phyloP scores from a whole-genome alignment of 2,113 vertebrate species.

The Rynchops niger region DNA sequence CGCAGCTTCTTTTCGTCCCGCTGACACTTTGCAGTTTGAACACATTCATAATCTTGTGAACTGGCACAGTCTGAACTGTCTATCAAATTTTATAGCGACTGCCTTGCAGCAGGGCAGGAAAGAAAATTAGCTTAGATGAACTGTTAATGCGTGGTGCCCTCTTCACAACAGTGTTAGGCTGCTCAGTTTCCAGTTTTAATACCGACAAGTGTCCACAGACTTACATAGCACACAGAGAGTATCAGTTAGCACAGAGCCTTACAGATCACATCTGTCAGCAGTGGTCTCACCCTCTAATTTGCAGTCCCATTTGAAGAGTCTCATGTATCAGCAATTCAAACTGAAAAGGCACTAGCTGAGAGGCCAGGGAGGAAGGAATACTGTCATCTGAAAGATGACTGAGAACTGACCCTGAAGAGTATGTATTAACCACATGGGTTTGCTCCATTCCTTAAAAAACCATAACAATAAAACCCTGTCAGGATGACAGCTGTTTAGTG shows the following conservation, averaged over 20 bases:
- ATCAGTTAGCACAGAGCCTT: slow-evolving; percentile 1
- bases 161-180: background rate
- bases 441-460: background rate
- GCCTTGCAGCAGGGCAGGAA: background rate
- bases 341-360: background rate
- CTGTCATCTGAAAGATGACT: background rate
- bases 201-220: background rate
- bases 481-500: background rate
- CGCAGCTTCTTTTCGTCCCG: background rate
- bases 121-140: background rate
- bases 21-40: background rate
- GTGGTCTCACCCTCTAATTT: background rate
- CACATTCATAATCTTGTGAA: background rate
- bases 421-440: background rate
- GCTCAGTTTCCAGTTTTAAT: slow-evolving; percentile 12
- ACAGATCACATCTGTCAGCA: background rate
- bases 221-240: background rate
- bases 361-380: background rate
- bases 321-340: background rate
- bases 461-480: background rate
- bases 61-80: background rate
- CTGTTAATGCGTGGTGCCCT: slow-evolving; percentile 19
- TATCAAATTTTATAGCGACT: background rate
- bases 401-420: background rate
- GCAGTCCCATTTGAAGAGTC: background rate